Conservation (phyloP, 2,113 vertebrate genomes). For the Tympanuchus pallidicinctus region DNA sequence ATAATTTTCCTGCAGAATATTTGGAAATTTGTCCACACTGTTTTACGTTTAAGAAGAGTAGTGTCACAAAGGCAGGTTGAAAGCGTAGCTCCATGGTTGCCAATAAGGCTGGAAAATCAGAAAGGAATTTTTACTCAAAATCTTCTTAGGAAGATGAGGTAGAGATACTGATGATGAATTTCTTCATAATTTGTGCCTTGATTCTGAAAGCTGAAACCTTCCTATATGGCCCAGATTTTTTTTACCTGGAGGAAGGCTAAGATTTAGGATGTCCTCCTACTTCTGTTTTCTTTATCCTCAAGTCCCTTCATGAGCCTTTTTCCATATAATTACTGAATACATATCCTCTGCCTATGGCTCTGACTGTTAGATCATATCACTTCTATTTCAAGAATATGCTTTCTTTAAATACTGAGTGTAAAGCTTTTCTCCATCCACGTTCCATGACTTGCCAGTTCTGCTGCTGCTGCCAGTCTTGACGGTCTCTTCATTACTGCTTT, state of each 20-base stretch:
- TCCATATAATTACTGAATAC: not conserved
- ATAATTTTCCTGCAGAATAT: not conserved
- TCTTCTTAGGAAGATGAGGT: not conserved
- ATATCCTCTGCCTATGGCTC: not conserved
- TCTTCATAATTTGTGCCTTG: not conserved
- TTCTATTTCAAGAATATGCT: not conserved
- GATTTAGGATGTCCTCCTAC: not conserved
- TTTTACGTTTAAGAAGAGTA: not conserved
- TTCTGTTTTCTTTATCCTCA: not conserved
- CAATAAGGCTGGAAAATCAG: not conserved
- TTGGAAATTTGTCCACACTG: not conserved
- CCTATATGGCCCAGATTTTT: not conserved
- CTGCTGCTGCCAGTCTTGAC: not conserved
- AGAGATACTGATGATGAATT: not conserved
- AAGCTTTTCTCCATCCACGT: not conserved
- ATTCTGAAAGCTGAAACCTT: not conserved
- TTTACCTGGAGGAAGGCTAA: not conserved
- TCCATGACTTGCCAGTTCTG: not conserved
- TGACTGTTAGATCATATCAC: not conserved
- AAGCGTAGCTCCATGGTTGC: not conserved
- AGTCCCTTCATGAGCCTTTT: not conserved
- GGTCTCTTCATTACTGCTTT: not conserved
- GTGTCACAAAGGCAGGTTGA: not conserved
- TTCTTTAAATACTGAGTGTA: not conserved
- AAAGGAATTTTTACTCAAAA: not conserved